Percentiles rank a stretch among this genome's conserved stretches.
Evolutionary conservation across 2,888 invertebrate species (phyloP).

Genomic region (Apodemia hepburni): DNA sequence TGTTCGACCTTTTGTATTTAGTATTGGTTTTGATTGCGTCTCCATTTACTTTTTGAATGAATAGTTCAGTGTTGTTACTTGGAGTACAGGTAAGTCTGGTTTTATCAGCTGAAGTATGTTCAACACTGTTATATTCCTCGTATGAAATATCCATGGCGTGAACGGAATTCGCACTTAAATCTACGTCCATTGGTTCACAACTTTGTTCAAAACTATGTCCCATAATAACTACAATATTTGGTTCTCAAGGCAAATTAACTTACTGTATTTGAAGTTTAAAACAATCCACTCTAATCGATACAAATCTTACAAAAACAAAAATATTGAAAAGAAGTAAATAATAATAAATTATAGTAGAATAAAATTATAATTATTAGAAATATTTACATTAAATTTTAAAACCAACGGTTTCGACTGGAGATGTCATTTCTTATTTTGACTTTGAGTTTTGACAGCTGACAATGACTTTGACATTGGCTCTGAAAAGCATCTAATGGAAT

Average conservation of each 20-base stretch:
- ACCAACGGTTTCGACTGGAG: too few species aligned
- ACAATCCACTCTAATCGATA: too few species aligned
- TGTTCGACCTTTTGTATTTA: not conserved
- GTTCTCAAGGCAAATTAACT: not conserved
- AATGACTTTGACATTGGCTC: too few species aligned
- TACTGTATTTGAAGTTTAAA: not conserved
- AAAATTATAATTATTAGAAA: too few species aligned
- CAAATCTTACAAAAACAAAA: not conserved
- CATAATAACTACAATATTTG: not conserved
- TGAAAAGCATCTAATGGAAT: too few species aligned
- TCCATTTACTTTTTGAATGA: not conserved
- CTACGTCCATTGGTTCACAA: constrained; percentile 69
- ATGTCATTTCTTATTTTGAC: too few species aligned
- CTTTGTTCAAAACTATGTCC: constrained; percentile 36
- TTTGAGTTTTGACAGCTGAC: too few species aligned
- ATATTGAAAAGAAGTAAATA: too few species aligned
- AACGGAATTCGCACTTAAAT: constrained; percentile 53
- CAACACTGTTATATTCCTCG: constrained; percentile 1
- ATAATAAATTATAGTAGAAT: not conserved
- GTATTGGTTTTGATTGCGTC: not conserved
- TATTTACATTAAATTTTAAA: too few species aligned
- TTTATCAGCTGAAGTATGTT: not conserved
- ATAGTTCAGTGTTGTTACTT: not conserved
- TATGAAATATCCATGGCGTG: constrained; percentile 55
- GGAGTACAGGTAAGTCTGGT: not conserved